Evolutionary conservation across 1,140 invertebrate genomes (phyloP), one percentile per base, ranked within the genome.

Genomic region (Caenorhabditis brenneri): DNA sequence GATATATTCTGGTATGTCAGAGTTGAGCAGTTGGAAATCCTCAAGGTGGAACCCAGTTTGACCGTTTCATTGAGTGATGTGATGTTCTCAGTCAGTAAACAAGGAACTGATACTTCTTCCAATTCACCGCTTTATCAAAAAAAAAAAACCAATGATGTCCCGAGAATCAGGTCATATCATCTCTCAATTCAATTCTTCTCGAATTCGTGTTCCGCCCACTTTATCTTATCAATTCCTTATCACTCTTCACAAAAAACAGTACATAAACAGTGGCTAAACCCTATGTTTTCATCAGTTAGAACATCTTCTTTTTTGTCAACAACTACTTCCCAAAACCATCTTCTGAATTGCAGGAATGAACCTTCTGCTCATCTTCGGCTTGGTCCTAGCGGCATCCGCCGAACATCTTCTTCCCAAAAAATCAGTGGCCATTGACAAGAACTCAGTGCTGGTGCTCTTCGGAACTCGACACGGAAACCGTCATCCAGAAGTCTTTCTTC

Each of bases 401-500:
- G 42, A 53, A 80, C 29, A 48, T 39, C 60, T 51, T 31, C 78
- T 84, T 15, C 83, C 83, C 4, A 36, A 36, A 15, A 39, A 31
- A 12, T 85, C 84, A 6, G 81, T 84, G 10, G 36, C 79, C 33
- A 65, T 36, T 19, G 84, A 85, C 78, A 55, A 78, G 39, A 83
- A 74, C 27, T 85, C 84, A n/a, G 82, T 83, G 6, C 82, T 85
- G 16, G 84, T 85, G 15, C 65, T 85, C 3, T 83, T 53, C 49
- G 80, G 80, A 60, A 81, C 80, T 19, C 39, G 80, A 2, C 87
- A 87, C 55, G 87, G 87, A 55, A 87, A 87, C 51, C 79, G 87
- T 46, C 85, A 87, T 82, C 87, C 87, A 4, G 86, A 81, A 55
- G 48, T 83, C n/a, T 87, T 87, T 58, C 42, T 87, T 31, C 51